phyloP scores from a whole-genome alignment of 2,888 invertebrate species.

The Zonitis immaculata region DNA sequence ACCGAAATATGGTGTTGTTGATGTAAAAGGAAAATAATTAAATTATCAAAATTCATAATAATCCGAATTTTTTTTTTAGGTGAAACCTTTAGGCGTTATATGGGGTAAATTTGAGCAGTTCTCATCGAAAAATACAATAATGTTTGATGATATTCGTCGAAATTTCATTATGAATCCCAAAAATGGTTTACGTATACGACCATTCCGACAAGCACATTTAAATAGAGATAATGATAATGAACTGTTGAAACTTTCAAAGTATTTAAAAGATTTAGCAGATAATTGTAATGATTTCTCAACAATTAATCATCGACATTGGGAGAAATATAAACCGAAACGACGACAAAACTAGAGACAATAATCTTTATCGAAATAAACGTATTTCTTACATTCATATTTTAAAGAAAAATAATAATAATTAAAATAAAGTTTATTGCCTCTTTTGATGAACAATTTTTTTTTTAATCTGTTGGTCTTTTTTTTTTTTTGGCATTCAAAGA shows the following conservation, averaged over 20 bases:
- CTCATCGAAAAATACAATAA: constrained; percentile 87
- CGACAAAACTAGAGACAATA: constrained; percentile 16
- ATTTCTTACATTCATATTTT: not conserved
- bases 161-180: constrained; percentile 98
- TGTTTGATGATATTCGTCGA: constrained; percentile 94
- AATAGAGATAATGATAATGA: constrained; percentile 82
- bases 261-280: constrained; percentile 77
- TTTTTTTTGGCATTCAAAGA: no score
- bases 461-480: not conserved
- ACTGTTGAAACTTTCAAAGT: constrained; percentile 71
- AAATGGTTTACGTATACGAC: constrained; percentile 83
- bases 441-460: not conserved
- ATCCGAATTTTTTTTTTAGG: constrained; percentile 50
- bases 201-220: constrained; percentile 86
- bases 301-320: constrained; percentile 91
- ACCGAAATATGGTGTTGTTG: constrained; percentile 84
- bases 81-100: constrained; percentile 92
- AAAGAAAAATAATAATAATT: no score
- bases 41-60: not conserved
- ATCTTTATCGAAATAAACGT: not conserved
- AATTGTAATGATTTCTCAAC: constrained; percentile 75
- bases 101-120: constrained; percentile 94
- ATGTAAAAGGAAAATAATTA: constrained; percentile 56
- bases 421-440: not conserved
- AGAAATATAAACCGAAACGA: constrained; percentile 62